A percentile compares a stretch with the other conserved stretches of the same genome.
Evolutionary conservation across 2,888 invertebrate genomes (phyloP).

Genomic region (Plagodis pulveraria): DNA sequence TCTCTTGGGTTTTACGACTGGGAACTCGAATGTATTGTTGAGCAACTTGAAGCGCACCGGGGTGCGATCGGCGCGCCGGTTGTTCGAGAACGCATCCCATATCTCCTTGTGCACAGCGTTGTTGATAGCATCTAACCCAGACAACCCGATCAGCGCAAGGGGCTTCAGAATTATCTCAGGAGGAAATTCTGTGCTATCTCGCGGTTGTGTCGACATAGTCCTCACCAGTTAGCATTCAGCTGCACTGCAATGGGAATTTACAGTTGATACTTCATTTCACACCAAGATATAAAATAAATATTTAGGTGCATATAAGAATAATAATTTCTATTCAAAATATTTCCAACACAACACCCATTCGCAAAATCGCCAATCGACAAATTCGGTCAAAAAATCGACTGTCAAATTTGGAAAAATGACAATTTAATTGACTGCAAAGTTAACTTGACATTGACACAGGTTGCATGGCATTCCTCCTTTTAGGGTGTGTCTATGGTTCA

Average conservation of each 20-base stretch:
- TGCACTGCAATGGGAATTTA: constrained; percentile 4
- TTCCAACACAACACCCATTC: constrained; percentile 61
- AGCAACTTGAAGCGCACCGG: constrained; percentile 94
- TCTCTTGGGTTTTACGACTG: constrained; percentile 93
- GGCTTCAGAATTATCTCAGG: constrained; percentile 93
- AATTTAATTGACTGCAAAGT: constrained; percentile 27
- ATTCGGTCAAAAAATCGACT: background rate
- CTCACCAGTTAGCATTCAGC: constrained; percentile 11
- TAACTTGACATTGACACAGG: too few species aligned
- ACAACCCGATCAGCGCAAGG: constrained; percentile 93
- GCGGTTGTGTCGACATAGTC: constrained; percentile 82
- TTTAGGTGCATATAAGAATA: too few species aligned
- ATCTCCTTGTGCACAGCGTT: constrained; percentile 95
- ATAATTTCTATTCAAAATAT: background rate
- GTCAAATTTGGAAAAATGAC: constrained; percentile 32
- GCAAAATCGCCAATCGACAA: constrained; percentile 51
- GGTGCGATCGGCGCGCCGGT: constrained; percentile 91
- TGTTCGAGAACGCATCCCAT: constrained; percentile 96
- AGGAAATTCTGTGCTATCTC: constrained; percentile 89
- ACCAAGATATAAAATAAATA: constrained; percentile 2
- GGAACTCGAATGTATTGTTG: constrained; percentile 93
- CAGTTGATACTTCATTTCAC: constrained; percentile 47
- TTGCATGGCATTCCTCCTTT: too few species aligned
- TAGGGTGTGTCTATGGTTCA: too few species aligned
- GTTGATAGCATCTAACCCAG: constrained; percentile 93